Base-by-base conservation (phyloP, 2,888 invertebrate species). In the Anoplius nigerrimus region DNA sequence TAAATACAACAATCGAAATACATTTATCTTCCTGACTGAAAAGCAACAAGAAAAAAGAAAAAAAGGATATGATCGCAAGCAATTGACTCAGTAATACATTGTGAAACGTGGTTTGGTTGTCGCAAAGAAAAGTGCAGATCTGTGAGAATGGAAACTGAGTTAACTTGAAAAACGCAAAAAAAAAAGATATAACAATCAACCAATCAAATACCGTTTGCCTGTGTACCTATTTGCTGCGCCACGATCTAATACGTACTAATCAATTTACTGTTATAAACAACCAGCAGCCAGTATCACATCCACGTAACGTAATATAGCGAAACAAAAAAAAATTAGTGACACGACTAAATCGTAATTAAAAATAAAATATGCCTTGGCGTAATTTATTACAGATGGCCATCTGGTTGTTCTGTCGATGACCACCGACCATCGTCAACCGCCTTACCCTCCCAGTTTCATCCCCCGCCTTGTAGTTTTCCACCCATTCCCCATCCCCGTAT, bases 231-330 rank as follows among this genome's bases (percentile, higher is more conserved):
- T 75, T 71, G 76, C 76, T 80, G 79, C 82, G 79, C 74, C 73
- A 74, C 76, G 66, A 73, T 71, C 69, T 81, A 69, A 72, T 66
- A 57, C 76, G 63, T 74, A 78, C 67, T 82, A 80, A 79, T 81
- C 74, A 74, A 75, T 78, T 34, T 76, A 75, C 74, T 58, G 63
- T 76, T 79, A 76, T 78, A 82, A 34, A 82, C 83, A 85, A 84
- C 86, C 84, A 85, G 85, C 87, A 87, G 81, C 86, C 84, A 82
- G 79, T 80, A 81, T 81, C 84, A 84, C 84, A 84, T 83, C 83
- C 86, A 83, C 76, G 72, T 84, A 80, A 82, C 72, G 65, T 75
- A 74, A 75, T 75, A 82, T 79, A 83, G 78, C 67, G 73, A 73
- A 75, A n/a, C n/a, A 11, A 34, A 24, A 24, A 75, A 70, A 84